Evolutionary conservation across 2,888 invertebrate species (phyloP).

Genomic region (Drosophila aldrichi): DNA sequence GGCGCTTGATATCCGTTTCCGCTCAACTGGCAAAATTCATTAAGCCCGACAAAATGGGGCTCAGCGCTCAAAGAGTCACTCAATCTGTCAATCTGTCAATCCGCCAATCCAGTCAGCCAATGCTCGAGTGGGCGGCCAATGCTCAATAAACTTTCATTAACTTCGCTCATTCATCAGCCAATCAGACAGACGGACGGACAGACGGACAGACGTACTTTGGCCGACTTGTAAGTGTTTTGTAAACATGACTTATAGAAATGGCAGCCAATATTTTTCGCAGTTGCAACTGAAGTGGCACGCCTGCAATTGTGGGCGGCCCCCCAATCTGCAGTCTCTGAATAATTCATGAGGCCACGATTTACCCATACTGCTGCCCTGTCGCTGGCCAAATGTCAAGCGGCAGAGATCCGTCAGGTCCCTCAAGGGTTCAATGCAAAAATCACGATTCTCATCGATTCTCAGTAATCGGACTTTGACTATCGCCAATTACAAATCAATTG

Average conservation of each 20-base stretch:
- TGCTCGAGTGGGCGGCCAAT: constrained; percentile 51
- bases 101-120: constrained; percentile 26
- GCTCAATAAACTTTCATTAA: constrained; percentile 76
- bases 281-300: constrained; percentile 33
- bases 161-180: constrained; percentile 61
- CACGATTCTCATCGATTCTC: neutral
- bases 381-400: constrained; percentile 39
- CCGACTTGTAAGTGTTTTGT: constrained; percentile 73
- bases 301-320: neutral
- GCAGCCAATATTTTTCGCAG: constrained; percentile 57
- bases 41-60: constrained; percentile 64
- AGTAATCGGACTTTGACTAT: constrained; percentile 14
- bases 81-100: constrained; percentile 37
- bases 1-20: constrained; percentile 75
- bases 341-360: constrained; percentile 51
- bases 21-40: constrained; percentile 80
- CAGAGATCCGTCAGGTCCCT: constrained; percentile 13
- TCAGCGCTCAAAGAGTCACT: constrained; percentile 29
- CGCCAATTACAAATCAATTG: constrained; percentile 80
- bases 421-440: constrained; percentile 46
- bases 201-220: constrained; percentile 4
- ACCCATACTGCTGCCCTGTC: constrained; percentile 23
- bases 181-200: constrained; percentile 6
- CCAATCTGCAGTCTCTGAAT: constrained; percentile 40
- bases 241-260: constrained; percentile 69